These are phyloP conservation scores for Chlorops oryzae DNA, from an alignment of 1,140 invertebrate genomes.

Conservation along the genomic window DNA sequence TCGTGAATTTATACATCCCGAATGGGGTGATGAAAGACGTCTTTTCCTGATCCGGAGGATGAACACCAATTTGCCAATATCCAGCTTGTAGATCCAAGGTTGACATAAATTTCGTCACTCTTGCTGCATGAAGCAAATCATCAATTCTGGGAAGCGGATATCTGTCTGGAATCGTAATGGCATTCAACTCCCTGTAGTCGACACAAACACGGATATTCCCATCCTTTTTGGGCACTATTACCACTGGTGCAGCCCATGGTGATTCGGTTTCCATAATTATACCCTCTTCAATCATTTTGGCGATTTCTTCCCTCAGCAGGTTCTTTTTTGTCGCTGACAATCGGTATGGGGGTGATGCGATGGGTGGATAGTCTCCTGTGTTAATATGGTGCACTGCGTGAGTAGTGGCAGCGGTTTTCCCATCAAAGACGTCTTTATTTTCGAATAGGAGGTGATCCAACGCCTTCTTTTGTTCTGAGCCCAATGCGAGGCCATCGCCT, in stretches of 20 bases:
- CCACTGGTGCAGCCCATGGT: conserved; percentile 36
- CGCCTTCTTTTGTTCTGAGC: too few relatives aligned
- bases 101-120: conserved; percentile 33
- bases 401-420: conserved; percentile 2
- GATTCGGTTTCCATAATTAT: conserved; percentile 41
- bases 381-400: conserved; percentile 7
- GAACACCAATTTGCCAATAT: conserved; percentile 28
- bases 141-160: conserved; percentile 50
- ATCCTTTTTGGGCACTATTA: conserved; percentile 27
- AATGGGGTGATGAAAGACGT: conserved; percentile 30
- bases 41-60: too few relatives aligned
- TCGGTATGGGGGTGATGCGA: conserved; percentile 28
- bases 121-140: conserved; percentile 42
- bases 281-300: conserved; percentile 27
- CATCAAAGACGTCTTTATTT: too few relatives aligned
- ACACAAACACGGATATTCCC: conserved; percentile 23
- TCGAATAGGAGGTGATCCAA: too few relatives aligned
- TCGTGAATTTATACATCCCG: conserved; percentile 40
- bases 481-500: too few relatives aligned
- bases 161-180: conserved; percentile 29
- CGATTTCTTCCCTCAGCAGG: too few relatives aligned
- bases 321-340: too few relatives aligned
- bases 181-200: conserved; percentile 32
- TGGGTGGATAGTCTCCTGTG: conserved; percentile 15
- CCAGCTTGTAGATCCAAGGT: conserved; percentile 41